Evolutionary conservation across 1,140 invertebrate genomes (phyloP), one percentile per base, ranked within the genome.

Genomic region (Lordiphosa collinella): DNA sequence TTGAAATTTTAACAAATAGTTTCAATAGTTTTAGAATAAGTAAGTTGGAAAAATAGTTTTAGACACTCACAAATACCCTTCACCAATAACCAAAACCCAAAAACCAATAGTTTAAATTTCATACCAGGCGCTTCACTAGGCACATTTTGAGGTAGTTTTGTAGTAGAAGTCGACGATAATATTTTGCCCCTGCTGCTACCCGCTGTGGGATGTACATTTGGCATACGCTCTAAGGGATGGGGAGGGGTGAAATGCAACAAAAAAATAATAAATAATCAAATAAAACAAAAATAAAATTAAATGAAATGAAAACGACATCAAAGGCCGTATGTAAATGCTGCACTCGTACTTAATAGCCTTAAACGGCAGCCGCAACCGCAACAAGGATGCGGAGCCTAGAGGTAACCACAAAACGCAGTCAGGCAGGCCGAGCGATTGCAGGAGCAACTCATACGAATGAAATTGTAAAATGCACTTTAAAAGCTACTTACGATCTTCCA

Each of bases 391-490:
- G 95, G 95, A 8, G 7, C 25, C 25, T 29, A 29, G 25, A 8
- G 16, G 36, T 36, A 31, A 64, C 72, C 72, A 44, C 73, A 64
- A 47, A 65, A 8, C 94, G 95, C 49, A 97, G 90, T 89, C 96
- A 98, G 14, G 97, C 90, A 89, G 98, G 96, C 36, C 12, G 8
- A 14, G 3, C 12, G 14, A 38, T 38, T 13, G 14, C 44, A 16
- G 9, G 5, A 16, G 29, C 94, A 11, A 22, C 18, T 22, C 18
- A 22, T 5, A 22, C 18, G 94, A 93, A 64, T 94, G 93, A 90
- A 96, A 98, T 88, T 97, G 93, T 91, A 98, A 97, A 62, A 93
- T 92, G 53, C 95, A 29, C 34, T 41, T 50, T 44, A 53, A 44
- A 44, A 13, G 41, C 22, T 59, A 92, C 93, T 93, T 91, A 97